Conservation (phyloP, 37 sponge, comb jelly and placozoan species). For the Mnemiopsis leidyi region DNA sequence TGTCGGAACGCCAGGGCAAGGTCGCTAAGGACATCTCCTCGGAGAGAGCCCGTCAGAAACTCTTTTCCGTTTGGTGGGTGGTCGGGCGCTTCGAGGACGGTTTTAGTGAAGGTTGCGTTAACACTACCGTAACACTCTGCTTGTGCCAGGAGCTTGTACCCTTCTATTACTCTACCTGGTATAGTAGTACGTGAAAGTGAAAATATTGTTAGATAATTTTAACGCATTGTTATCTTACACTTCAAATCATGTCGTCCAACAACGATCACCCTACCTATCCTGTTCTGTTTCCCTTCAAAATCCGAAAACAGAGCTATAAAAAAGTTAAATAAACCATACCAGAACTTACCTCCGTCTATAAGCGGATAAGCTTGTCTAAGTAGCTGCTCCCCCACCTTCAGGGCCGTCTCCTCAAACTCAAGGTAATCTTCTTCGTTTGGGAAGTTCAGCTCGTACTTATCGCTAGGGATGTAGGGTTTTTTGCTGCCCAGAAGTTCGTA, state of each 20-base stretch:
- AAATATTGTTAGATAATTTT: background rate
- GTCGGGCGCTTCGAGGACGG: conserved; percentile 33
- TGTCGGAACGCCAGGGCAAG: conserved; percentile 48
- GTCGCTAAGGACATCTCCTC: background rate
- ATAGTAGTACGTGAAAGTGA: background rate
- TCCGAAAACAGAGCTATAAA: too few species aligned
- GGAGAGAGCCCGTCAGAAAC: background rate
- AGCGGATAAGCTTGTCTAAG: conserved; percentile 35
- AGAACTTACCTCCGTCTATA: background rate
- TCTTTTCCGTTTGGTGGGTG: background rate
- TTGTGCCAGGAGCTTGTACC: conserved; percentile 30
- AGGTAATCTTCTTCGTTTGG: background rate
- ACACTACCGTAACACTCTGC: conserved; percentile 39
- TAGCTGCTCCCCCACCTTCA: conserved; percentile 56
- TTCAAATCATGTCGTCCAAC: too few species aligned
- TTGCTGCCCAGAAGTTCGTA: conserved; percentile 6
- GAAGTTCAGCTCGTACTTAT: background rate
- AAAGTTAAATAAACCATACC: too few species aligned
- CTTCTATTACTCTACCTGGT: conserved; percentile 44
- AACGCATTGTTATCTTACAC: too few species aligned
- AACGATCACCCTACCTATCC: too few species aligned
- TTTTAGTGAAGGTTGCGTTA: background rate
- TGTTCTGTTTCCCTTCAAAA: too few species aligned
- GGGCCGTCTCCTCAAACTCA: background rate
- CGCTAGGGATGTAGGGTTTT: background rate